Evolutionary conservation across 2,888 invertebrate genomes (phyloP).

Genomic region (Gortyna flavago): DNA sequence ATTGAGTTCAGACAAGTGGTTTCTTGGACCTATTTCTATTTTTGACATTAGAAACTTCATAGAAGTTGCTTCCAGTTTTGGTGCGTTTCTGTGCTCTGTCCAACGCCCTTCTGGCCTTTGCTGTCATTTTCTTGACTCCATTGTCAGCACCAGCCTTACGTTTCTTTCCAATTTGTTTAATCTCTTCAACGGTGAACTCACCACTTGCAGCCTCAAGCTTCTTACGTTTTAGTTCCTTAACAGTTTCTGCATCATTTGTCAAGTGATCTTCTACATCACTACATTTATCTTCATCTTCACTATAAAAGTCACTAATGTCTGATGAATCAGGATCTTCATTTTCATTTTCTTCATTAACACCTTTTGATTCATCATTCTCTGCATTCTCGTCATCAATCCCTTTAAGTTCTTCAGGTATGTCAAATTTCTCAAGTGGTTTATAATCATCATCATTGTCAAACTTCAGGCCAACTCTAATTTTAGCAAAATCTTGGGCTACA

Average conservation of each 20-base stretch:
- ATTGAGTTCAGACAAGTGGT: conserved; percentile 73
- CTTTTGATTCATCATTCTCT: conserved; percentile 73
- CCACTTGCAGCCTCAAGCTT: conserved; percentile 89
- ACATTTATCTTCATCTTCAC: conserved; percentile 91
- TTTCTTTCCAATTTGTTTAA: conserved; percentile 82
- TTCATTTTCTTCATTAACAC: conserved; percentile 71
- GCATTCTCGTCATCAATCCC: conserved; percentile 85
- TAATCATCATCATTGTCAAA: conserved; percentile 92
- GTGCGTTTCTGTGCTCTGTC: conserved; percentile 94
- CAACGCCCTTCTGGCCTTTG: conserved; percentile 93
- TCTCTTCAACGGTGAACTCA: conserved; percentile 88
- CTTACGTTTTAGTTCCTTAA: conserved; percentile 85
- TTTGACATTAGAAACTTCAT: conserved; percentile 96
- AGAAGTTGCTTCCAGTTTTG: conserved; percentile 96
- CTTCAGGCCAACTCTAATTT: conserved; percentile 93
- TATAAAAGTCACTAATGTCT: conserved; percentile 92
- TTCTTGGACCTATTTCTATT: conserved; percentile 95
- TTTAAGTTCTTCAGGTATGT: conserved; percentile 82
- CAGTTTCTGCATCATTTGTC: conserved; percentile 85
- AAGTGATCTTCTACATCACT: conserved; percentile 88
- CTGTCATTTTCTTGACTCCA: conserved; percentile 91
- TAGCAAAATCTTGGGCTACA: conserved; percentile 95
- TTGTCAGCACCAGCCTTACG: conserved; percentile 70
- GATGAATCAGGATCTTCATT: conserved; percentile 89
- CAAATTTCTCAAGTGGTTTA: conserved; percentile 89